Evolutionary conservation across 2,888 invertebrate species (phyloP).

Genomic region (Limnephilus rhombicus): DNA sequence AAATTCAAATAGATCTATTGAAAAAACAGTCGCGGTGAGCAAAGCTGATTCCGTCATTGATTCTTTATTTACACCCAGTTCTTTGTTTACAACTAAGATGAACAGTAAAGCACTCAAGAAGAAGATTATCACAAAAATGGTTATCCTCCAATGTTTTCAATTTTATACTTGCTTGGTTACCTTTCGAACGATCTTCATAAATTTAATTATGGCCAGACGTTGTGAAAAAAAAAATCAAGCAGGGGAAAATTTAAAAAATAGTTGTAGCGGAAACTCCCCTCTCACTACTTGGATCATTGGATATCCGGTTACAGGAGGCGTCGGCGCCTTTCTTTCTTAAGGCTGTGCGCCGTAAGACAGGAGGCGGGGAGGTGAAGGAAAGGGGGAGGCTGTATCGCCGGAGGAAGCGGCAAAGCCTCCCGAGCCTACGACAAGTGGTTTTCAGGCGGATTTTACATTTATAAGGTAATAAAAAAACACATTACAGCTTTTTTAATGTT

Average conservation of each 20-base stretch:
- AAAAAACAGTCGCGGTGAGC: too few relatives aligned
- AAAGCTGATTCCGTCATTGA: not conserved
- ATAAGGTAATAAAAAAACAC: not conserved
- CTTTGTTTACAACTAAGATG: not conserved
- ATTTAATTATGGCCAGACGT: not conserved
- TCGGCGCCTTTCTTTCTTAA: not conserved
- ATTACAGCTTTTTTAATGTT: not conserved
- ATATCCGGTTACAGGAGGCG: slow-evolving; percentile 31
- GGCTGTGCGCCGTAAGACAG: not conserved
- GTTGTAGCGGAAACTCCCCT: not conserved
- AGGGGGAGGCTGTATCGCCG: not conserved
- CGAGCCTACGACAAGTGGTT: not conserved
- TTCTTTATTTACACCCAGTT: not conserved
- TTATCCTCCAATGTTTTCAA: not conserved
- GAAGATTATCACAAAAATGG: not conserved
- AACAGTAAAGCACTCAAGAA: not conserved
- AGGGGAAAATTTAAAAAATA: not conserved
- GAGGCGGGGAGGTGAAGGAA: not conserved
- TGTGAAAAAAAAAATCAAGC: not conserved
- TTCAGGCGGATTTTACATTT: not conserved
- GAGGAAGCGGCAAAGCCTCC: slow-evolving; percentile 11
- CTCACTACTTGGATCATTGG: not conserved
- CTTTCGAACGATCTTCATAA: not conserved
- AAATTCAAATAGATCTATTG: too few relatives aligned
- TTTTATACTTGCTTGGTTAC: not conserved